Base-by-base conservation (phyloP, 2,888 invertebrate species). In the Drosophila bunnanda region DNA sequence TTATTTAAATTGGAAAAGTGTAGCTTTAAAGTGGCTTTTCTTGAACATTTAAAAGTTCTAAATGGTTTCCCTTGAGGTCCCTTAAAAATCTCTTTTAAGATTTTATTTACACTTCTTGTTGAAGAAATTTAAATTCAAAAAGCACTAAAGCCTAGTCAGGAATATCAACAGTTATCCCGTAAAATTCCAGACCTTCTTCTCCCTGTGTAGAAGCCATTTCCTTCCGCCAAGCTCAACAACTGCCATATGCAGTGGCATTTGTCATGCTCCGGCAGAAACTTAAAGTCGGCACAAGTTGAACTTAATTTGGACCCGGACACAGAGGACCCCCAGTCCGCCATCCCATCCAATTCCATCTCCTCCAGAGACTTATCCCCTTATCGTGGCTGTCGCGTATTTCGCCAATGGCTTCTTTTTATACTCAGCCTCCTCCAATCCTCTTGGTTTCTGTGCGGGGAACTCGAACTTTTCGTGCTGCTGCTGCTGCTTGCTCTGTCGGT, bases 331-430 rank as follows among this genome's bases (percentile, higher is more conserved):
- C 34, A 50, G n/a, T 17, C 66, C 46, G 20, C n/a, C 22, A 3
- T 30, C 56, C 32, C 22, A 36, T 38, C 36, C 30, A 52, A 34
- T 52, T 52, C 22, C 50, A 52, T 52, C 50, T 36, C 30, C 55
- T 25, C 57, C 72, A 7, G 15, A 32, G 39, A 22, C 61, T 48
- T 28, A 48, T 55, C 22, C 20, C 46, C 25, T 69, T 75, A 65
- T 58, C 85, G 52, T 66, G 79, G 41, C 64, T 57, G 78, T 64
- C 78, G 83, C 74, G 76, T 60, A 62, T 64, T 74, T 70, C 48
- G 57, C 67, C 74, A 79, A 82, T 84, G 82, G 82, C 80, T 82
- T 88, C 83, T 32, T 39, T 52, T 36, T 60, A 48, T 70, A 66
- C 61, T 38, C 44, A 59, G 48, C 39, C 38, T 36, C 15, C 46